Evolutionary conservation across 1,140 invertebrate genomes (phyloP), one percentile per base, ranked within the genome.

Genomic region (Panagrolaimus sp.): DNA sequence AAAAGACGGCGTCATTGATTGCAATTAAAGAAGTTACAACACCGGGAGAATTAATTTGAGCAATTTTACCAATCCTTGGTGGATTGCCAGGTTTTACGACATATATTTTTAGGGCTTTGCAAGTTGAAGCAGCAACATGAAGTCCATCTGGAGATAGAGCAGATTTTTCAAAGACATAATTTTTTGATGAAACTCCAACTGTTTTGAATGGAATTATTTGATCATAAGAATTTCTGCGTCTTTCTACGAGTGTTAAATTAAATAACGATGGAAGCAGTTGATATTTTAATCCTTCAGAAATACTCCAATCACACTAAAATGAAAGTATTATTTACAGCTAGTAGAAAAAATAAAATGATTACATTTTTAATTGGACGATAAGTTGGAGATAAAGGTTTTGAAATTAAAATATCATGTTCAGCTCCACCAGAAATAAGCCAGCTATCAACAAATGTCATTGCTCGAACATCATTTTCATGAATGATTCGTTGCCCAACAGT

Each of bases 351-450:
- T 4, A 21, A 58, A 10, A 21, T 12, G 14, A n/a, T 58, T 58
- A 58, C 52, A 58, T 21, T 58, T 58, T 21, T 21, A 58, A 58
- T 21, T 12, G 52, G 52, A 2, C 12, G 21, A 21, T 12, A 58
- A 12, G 17, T 21, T 4, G 21, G 52, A 1, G 21, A 26, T 8
- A 12, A 10, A 58, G 14, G 52, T n/a, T 26, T 47, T 4, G 75
- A 76, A 65, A 76, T 65, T 46, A 69, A 65, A 15, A 77, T 52
- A 17, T 78, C 65, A 44, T 78, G 73, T 46, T 79, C 75, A 10
- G 74, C 65, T 15, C 75, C 75, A 21, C 77, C 75, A 55, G 75
- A 77, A 47, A 77, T 26, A 1, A 77, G 65, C 73, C 73, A 77
- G 7, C 44, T 52, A 38, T 68, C 73, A 24, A 76, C 43, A 24